phyloP scores from a whole-genome alignment of 2,797 vertebrate genomes.

The Anguilla pacifica region DNA sequence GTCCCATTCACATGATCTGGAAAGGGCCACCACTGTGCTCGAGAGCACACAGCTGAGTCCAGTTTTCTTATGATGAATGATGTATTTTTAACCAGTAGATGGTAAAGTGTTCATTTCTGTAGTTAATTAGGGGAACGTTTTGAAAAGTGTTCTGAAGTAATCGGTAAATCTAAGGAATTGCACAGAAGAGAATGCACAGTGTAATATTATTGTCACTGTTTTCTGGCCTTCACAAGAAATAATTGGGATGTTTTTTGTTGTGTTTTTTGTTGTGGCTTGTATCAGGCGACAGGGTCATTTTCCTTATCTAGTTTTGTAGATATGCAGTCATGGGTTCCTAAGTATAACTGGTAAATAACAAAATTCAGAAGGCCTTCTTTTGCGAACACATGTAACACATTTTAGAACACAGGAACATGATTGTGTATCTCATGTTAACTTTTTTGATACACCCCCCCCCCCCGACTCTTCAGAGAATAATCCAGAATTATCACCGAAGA shows the following conservation, averaged over 20 bases:
- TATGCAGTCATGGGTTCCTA: neutral
- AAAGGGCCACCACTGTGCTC: neutral
- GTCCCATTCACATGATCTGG: neutral
- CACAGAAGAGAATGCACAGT: neutral
- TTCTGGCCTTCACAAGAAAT: neutral
- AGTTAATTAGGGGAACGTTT: neutral
- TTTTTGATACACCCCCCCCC: neutral
- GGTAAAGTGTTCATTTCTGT: neutral
- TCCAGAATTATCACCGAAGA: slow-evolving; percentile 4
- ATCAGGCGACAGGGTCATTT: neutral
- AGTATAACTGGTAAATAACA: neutral
- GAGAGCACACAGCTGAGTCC: neutral
- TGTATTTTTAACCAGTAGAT: neutral
- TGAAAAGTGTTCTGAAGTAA: neutral
- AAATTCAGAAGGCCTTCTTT: too few species aligned
- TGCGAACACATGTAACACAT: neutral
- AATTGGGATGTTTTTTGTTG: neutral
- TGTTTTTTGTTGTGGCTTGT: neutral
- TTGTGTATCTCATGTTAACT: neutral
- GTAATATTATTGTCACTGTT: neutral
- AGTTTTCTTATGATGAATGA: neutral
- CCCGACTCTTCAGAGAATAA: neutral
- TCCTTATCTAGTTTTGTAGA: neutral
- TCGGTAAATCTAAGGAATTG: neutral
- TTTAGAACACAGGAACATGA: neutral